Evolutionary conservation across 2,113 vertebrate species (phyloP), one percentile per base, ranked within the genome.

Genomic region (Percina caprodes): DNA sequence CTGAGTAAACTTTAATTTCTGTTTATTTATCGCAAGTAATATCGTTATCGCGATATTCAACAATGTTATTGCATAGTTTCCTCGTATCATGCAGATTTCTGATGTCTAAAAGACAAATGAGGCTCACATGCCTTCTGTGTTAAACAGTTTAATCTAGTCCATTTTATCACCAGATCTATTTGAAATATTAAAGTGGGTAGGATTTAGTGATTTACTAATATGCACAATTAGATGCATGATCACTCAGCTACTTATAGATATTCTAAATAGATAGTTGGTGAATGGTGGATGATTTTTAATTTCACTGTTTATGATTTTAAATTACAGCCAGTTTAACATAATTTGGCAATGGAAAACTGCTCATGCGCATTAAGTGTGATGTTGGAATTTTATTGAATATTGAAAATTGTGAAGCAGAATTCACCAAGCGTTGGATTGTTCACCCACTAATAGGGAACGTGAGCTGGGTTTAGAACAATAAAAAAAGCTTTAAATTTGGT

Each of bases 241-340:
- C 70, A 59, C 2, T 77, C 19, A 33, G n/a, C 58, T n/a, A 35
- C 11, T 46, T 35, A 63, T 80, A 45, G 49, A 74, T 18, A 6
- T 10, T 19, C 1, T 16, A 30, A 60, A 72, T 3, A 66, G 35
- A 60, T 45, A 39, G 49, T 39, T 56, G 16, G 2, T 61, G 35
- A 80, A 42, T 33, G 33, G 52, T 19, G 3, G 45, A 65, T 61
- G 69, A 19, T 61, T 85, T 80, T 74, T 77, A 74, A 79, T 83
- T 87, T 77, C 52, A 81, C 42, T 65, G 56, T 23, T 16, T 55
- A 35, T 78, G 42, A 72, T 75, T 61, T 74, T 66, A 83, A 33
- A 78, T 75, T 45, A 69, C 10, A 80, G 35, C n/a, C 23, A 33
- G 42, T 69, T 52, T 49, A 23, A 48, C 77, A 33, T 77, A 48